These are phyloP conservation scores for Caprella mutica DNA, from an alignment of 2,888 invertebrate genomes.

Conservation along the genomic window DNA sequence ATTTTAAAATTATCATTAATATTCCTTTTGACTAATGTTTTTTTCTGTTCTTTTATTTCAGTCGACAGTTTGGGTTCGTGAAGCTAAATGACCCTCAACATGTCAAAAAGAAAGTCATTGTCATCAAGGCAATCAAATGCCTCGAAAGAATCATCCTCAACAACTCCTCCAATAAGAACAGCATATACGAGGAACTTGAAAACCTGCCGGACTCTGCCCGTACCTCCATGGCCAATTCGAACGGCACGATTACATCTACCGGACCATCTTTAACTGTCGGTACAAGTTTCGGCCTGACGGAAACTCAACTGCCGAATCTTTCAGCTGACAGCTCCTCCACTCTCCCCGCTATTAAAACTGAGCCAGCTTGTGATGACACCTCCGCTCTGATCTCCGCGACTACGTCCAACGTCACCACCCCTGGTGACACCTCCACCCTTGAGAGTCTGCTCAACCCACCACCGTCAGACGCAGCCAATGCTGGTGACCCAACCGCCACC, in stretches of 20 bases:
- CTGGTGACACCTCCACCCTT: background rate
- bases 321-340: background rate
- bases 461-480: too few species aligned
- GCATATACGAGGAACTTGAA: conserved; percentile 25
- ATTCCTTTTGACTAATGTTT: background rate
- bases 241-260: background rate
- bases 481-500: background rate
- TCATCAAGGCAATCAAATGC: conserved; percentile 73
- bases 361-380: background rate
- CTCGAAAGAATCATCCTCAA: conserved; percentile 66
- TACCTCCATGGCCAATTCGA: background rate
- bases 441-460: background rate
- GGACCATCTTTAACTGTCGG: background rate
- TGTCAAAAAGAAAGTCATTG: conserved; percentile 62
- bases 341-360: background rate
- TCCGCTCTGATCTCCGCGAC: background rate
- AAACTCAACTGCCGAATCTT: background rate
- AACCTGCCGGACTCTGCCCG: conserved; percentile 7
- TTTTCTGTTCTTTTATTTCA: conserved; percentile 40
- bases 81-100: conserved; percentile 70
- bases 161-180: conserved; percentile 36
- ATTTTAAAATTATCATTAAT: conserved; percentile 13
- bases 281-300: background rate
- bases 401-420: background rate
- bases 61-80: conserved; percentile 82